Evolutionary conservation across 2,797 vertebrate species (phyloP), one percentile per base, ranked within the genome.

Genomic region (Martes flavigula): DNA sequence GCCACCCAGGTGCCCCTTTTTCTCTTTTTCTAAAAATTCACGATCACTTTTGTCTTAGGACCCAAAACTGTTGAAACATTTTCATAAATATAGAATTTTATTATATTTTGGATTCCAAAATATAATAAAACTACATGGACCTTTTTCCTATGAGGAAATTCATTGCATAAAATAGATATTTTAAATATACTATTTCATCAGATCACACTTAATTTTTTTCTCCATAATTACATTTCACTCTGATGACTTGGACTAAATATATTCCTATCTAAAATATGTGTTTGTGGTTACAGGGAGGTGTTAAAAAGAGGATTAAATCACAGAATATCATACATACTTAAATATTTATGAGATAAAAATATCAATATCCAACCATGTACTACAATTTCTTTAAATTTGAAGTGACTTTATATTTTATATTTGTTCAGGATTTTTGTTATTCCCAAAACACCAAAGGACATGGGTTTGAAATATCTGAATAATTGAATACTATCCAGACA

Each of bases 321-420:
- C 78, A 87, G 7, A 66, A 66, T 87, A 60, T 56, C 27, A 89
- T 78, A 89, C 92, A 48, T 72, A 68, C 15, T 40, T 90, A 86
- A 91, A 54, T 51, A 32, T 30, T 79, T 54, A 75, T 58, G 7
- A 92, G 46, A 62, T n/a, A 93, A 96, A 90, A 89, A 73, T 60
- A 35, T 20, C 85, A 54, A 72, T 70, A 17, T 43, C 25, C 25
- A 51, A 66, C 8, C 79, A 87, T 64, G 4, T 70, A 70, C 86
- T 30, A 64, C 0, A 82, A 96, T 66, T 90, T 82, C n/a, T 87
- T 93, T 82, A 73, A 56, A 92, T 83, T 96, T 96, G 58, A 87
- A 64, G 32, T 68, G 25, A 64, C 15, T 72, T 87, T 66, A 13
- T 18, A 4, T 68, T 93, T 90, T 72, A 35, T 15, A 62, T 90